Evolutionary conservation across 2,888 invertebrate species (phyloP), one percentile per base, ranked within the genome.

Genomic region (Pyrgus malvae): DNA sequence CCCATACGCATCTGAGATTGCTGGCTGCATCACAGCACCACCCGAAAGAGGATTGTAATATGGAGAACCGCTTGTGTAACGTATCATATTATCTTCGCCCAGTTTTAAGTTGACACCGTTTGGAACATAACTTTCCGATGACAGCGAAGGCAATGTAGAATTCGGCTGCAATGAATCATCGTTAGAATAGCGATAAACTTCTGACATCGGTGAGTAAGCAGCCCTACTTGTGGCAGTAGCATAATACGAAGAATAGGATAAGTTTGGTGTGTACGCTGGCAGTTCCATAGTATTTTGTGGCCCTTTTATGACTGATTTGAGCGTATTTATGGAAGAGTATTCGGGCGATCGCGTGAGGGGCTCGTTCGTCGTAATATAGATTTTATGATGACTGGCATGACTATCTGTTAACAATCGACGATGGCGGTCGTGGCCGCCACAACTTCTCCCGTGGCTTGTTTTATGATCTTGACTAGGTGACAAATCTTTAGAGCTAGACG

Each of bases 121-220:
- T 3, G 90, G 88, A 11, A 90, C 79, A 64, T 89, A 89, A 60
- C 71, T 85, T 69, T 90, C 90, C 58, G 83, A 68, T 60, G 77
- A 58, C 55, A 88, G 54, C 57, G 83, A 63, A 48, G 83, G 68
- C 65, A 88, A 63, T 46, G 79, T 72, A 63, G 83, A 71, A 80
- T 80, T 85, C 59, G 75, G 71, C 58, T 80, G 76, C 70, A 87
- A 63, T 88, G 87, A 85, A 64, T 90, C 90, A 86, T 90, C 88
- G 72, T 68, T 80, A 44, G 68, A 63, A 67, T 83, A 87, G 62
- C 88, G 84, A 84, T 87, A 87, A 81, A 80, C 79, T 59, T 89
- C 88, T 31, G 85, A 60, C 72, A 87, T 78, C 35, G 87, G 78
- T 82, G 90, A 87, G 84, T 88, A 90, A 82, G 76, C 70, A 54